phyloP scores from a whole-genome alignment of 2,888 invertebrate genomes.

The Patella pellucida region DNA sequence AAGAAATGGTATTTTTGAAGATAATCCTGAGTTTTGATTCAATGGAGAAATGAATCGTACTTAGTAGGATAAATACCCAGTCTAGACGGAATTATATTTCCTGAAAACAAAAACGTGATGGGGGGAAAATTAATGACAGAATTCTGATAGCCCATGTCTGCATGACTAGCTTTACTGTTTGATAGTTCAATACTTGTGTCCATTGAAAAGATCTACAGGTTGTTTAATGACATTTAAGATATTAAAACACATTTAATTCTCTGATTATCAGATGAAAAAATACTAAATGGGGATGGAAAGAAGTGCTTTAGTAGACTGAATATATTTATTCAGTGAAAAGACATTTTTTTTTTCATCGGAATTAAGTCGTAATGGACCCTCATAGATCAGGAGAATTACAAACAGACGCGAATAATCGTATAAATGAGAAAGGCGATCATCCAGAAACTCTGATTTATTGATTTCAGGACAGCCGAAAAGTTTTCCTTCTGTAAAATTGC shows the following conservation, averaged over 20 bases:
- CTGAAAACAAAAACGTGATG: slow-evolving; percentile 2
- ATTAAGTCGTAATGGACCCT: no score
- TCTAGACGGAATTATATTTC: background rate
- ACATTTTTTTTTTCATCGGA: no score
- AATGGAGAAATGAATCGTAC: no score
- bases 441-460: no score
- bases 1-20: no score
- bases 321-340: background rate
- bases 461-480: no score
- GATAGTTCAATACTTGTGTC: slow-evolving; percentile 4
- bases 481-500: no score
- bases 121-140: background rate
- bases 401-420: no score
- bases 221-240: background rate
- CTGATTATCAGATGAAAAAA: background rate
- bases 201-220: background rate
- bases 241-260: slow-evolving; percentile 2
- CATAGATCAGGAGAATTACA: no score
- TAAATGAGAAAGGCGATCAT: no score
- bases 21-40: no score
- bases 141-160: slow-evolving; percentile 3
- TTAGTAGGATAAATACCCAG: background rate
- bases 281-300: background rate
- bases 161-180: background rate
- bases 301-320: background rate